Conservation (phyloP, 2,888 invertebrate species). For the Phalangium opilio region DNA sequence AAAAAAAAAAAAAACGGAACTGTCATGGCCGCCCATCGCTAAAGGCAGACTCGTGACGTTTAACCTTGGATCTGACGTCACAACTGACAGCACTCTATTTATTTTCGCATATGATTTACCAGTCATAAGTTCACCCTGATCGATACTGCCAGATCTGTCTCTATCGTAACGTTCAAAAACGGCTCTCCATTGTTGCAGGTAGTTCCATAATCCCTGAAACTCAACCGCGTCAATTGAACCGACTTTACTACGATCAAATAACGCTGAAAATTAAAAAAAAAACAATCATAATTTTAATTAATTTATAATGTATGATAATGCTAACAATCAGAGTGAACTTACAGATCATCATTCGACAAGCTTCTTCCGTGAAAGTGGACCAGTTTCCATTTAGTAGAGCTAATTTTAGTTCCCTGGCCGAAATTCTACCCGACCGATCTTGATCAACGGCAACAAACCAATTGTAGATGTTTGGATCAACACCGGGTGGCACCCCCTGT, state of each 20-base stretch:
- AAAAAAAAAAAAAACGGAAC: no score
- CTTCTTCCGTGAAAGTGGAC: slow-evolving; percentile 60
- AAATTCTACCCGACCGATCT: slow-evolving; percentile 67
- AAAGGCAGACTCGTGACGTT: no score
- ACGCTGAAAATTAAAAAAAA: no score
- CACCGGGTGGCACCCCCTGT: slow-evolving; percentile 38
- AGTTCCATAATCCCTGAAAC: slow-evolving; percentile 69
- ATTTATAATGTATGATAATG: no score
- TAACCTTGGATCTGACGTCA: no score
- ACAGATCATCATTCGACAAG: slow-evolving; percentile 75
- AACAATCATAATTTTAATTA: no score
- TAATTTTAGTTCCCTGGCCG: slow-evolving; percentile 54
- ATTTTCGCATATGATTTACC: no score
- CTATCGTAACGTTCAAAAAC: slow-evolving; percentile 70
- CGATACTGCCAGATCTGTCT: slow-evolving; percentile 72
- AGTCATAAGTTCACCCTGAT: no score
- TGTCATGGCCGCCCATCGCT: no score
- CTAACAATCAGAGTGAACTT: slow-evolving; percentile 19
- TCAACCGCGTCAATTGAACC: slow-evolving; percentile 71
- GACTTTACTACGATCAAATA: slow-evolving; percentile 71
- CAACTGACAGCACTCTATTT: no score
- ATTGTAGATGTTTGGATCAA: slow-evolving; percentile 55
- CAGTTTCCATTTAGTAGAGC: slow-evolving; percentile 76
- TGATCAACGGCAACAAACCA: slow-evolving; percentile 73
- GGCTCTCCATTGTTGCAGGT: slow-evolving; percentile 73